Conservation (phyloP, 2,888 invertebrate species). For the Vannuccia rotundouncinata region DNA sequence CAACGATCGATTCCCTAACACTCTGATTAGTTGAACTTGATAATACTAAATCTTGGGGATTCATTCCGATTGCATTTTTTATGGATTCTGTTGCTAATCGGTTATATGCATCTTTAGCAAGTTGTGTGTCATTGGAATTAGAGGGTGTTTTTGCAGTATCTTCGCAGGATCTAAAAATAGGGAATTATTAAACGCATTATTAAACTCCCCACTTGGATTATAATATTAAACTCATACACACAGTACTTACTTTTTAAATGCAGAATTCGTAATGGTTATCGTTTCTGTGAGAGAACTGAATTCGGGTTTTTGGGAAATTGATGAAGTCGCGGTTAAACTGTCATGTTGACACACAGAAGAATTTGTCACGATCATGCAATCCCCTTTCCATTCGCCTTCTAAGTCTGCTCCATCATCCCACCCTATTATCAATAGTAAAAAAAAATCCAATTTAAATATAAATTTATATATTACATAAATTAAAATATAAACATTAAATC, state of each 20-base stretch:
- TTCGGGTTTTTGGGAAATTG: not conserved
- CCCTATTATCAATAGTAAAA: no score
- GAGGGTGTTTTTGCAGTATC: not conserved
- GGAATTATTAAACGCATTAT: not conserved
- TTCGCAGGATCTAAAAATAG: not conserved
- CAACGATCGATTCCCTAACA: not conserved
- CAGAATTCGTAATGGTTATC: slow-evolving; percentile 3
- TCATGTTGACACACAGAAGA: not conserved
- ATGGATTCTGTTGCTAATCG: slow-evolving; percentile 14
- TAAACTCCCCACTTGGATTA: not conserved
- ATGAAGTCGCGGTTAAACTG: not conserved
- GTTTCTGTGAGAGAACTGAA: not conserved
- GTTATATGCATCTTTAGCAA: slow-evolving; percentile 2
- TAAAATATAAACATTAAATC: no score
- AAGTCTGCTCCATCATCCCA: not conserved
- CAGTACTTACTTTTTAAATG: slow-evolving; percentile 1
- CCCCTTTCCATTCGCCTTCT: slow-evolving; percentile 12
- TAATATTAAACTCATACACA: not conserved
- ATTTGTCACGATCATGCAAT: not conserved
- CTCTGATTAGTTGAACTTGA: not conserved
- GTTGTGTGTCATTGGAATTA: slow-evolving; percentile 1
- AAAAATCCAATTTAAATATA: no score
- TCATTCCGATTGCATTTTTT: not conserved
- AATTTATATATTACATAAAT: no score
- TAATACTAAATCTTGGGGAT: not conserved